Evolutionary conservation across 2,113 vertebrate genomes (phyloP), one percentile per base, ranked within the genome.

Genomic region (Callipepla californica): DNA sequence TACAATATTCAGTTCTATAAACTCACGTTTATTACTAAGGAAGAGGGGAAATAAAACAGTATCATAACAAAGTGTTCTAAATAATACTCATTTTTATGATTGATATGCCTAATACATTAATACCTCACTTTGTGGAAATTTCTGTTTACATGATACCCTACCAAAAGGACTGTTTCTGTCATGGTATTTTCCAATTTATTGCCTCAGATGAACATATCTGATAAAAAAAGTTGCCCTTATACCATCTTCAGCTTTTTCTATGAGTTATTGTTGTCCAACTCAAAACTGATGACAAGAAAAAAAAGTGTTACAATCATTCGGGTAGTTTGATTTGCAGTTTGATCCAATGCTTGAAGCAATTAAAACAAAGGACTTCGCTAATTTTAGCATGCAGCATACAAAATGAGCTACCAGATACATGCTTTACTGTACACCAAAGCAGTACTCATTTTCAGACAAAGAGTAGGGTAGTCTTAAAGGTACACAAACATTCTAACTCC

Each of bases 401-500:
- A 7, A 38, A 36, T 68, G 74, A 92, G 26, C 23, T 81, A 62
- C 66, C 11, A 69, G 26, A 44, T 51, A 81, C 79, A 75, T 62
- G 62, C 7, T 90, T 92, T 89, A 13, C 42, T 86, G 23, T 25
- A 70, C 32, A 66, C 74, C 47, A 92, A 86, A 87, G 70, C 15
- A 81, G 19, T 73, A 74, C 67, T 91, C 30, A 22, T 84, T 92
- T 88, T 74, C 59, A 88, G 44, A 67, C 34, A 81, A 76, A n/a
- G 91, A 73, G 40, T 45, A 51, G 11, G 15, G 42, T 51, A 80
- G 44, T 28, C 40, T 92, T 76, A 85, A 5, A 92, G 57, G 63
- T 80, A 26, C 23, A 67, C 34, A 66, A 62, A 30, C 32, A 87
- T 85, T 94, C 92, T 79, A 93, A 93, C 92, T 92, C 67, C 80